A percentile compares a stretch with the other conserved stretches of the same genome.
phyloP scores from a whole-genome alignment of 2,113 vertebrate genomes.

The Eptesicus fuscus region DNA sequence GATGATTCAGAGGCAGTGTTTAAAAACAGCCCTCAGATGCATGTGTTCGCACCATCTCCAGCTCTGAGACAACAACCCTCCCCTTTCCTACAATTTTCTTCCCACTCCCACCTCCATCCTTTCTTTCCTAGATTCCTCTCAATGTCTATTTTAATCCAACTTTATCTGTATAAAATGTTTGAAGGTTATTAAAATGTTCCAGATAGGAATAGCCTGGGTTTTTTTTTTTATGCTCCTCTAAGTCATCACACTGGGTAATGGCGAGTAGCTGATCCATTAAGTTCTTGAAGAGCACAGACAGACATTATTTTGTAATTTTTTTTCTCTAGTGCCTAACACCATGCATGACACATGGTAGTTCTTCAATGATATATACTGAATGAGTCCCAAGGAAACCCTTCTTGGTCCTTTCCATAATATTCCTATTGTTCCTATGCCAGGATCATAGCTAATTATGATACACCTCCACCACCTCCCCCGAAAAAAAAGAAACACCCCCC shows the following conservation, averaged over 20 bases:
- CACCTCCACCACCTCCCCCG: too few relatives aligned
- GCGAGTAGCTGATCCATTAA: background rate
- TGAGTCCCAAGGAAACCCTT: background rate
- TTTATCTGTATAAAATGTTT: background rate
- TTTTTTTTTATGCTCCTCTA: background rate
- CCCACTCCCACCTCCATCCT: background rate
- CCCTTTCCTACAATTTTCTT: conserved; percentile 31
- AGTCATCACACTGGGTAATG: background rate
- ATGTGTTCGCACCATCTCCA: background rate
- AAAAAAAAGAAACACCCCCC: background rate
- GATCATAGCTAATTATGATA: background rate
- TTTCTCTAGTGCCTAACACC: background rate
- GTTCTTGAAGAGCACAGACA: background rate
- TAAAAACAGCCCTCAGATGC: conserved; percentile 53
- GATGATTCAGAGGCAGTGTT: conserved; percentile 51
- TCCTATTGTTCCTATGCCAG: background rate
- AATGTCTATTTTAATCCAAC: conserved; percentile 29
- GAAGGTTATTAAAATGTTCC: background rate
- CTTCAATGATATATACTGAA: background rate
- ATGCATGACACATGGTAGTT: background rate
- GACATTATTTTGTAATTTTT: background rate
- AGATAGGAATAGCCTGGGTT: background rate
- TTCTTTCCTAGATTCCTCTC: background rate
- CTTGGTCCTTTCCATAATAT: background rate
- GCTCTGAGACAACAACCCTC: background rate